Evolutionary conservation across 2,888 invertebrate genomes (phyloP).

Genomic region (Atrina japonica): DNA sequence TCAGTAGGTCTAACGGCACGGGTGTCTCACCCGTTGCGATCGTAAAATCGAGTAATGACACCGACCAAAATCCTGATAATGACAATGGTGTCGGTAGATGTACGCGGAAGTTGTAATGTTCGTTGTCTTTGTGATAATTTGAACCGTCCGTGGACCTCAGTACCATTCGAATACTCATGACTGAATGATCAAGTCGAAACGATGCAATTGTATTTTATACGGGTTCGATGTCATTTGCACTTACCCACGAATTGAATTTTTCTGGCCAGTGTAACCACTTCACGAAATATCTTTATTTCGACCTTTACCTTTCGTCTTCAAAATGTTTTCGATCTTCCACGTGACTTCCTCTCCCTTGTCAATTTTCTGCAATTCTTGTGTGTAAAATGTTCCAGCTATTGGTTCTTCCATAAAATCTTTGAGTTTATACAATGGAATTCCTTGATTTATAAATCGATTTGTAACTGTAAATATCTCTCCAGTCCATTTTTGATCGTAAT

Average conservation of each 20-base stretch:
- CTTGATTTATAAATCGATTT: conserved; percentile 15
- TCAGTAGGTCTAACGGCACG: conserved; percentile 14
- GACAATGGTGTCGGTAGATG: conserved; percentile 24
- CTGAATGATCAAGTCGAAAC: too few relatives aligned
- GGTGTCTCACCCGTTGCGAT: conserved; percentile 1
- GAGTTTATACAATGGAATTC: conserved; percentile 24
- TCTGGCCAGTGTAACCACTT: conserved; percentile 21
- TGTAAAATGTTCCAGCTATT: conserved; percentile 17
- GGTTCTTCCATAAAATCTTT: conserved; percentile 29
- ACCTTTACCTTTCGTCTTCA: not conserved
- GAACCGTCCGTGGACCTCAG: conserved; percentile 27
- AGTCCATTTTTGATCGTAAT: conserved; percentile 42
- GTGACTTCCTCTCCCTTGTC: conserved; percentile 4
- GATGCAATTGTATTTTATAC: too few relatives aligned
- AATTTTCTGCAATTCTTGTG: conserved; percentile 18
- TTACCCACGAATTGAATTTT: conserved; percentile 32
- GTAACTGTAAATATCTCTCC: conserved; percentile 29
- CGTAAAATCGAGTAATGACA: conserved; percentile 29
- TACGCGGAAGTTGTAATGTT: conserved; percentile 28
- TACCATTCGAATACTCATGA: conserved; percentile 27
- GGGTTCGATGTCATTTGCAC: not conserved
- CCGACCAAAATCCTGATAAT: conserved; percentile 18
- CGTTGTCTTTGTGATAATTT: conserved; percentile 6
- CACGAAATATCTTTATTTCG: conserved; percentile 12
- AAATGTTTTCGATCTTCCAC: conserved; percentile 26